A percentile compares a stretch with the other conserved stretches of the same genome.
phyloP scores from a whole-genome alignment of 2,113 vertebrate genomes.

The Probosciger aterrimus region DNA sequence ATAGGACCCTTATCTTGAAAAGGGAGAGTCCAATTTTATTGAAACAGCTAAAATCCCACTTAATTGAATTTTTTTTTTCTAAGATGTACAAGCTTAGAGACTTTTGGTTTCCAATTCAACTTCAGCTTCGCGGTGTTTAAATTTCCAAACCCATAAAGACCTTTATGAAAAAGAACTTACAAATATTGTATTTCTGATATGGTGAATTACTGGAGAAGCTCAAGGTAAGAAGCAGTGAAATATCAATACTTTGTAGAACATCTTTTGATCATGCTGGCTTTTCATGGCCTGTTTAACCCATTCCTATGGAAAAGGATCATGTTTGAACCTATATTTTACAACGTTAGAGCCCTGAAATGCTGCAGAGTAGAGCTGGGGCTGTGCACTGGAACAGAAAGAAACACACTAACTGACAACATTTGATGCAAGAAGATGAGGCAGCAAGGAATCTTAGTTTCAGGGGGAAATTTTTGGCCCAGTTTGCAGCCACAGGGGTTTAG shows the following conservation, averaged over 20 bases:
- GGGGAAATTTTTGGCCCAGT: neutral
- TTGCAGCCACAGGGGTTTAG: neutral
- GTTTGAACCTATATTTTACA: constrained; percentile 42
- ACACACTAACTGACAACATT: neutral
- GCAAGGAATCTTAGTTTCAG: neutral
- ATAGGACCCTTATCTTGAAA: constrained; percentile 92
- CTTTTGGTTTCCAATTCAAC: constrained; percentile 96
- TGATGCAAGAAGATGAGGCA: constrained; percentile 1
- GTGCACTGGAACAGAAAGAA: constrained; percentile 50
- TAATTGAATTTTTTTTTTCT: constrained; percentile 99
- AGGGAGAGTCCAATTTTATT: constrained; percentile 95
- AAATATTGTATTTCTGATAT: constrained; percentile 84
- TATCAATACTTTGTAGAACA: constrained; percentile 59
- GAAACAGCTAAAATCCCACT: constrained; percentile 99
- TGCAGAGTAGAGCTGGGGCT: constrained; percentile 45
- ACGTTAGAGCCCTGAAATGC: constrained; percentile 16
- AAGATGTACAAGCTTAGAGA: constrained; percentile 95
- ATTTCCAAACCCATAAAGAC: constrained; percentile 87
- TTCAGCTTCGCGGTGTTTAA: constrained; percentile 86
- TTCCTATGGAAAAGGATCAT: constrained; percentile 59
- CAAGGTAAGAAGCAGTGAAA: constrained; percentile 61
- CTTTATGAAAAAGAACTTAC: constrained; percentile 87
- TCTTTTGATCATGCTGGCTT: constrained; percentile 58
- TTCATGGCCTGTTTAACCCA: constrained; percentile 63
- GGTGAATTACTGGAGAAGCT: constrained; percentile 55